Evolutionary conservation across 1,140 invertebrate species (phyloP).

Genomic region (Drosophila gunungcola): DNA sequence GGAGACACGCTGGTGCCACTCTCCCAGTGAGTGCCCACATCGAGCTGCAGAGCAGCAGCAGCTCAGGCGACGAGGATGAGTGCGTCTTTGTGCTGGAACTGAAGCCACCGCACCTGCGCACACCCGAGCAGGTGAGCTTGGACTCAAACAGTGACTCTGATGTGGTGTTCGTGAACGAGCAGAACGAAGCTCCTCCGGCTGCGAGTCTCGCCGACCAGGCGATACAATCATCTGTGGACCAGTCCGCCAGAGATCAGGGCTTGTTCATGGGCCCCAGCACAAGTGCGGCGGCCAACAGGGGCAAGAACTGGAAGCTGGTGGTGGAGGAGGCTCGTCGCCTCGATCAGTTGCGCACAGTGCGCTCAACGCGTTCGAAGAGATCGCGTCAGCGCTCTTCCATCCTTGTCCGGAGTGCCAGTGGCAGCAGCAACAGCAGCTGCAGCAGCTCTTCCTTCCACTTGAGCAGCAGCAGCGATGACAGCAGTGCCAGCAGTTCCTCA

Average conservation of each 20-base stretch:
- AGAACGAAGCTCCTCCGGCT: constrained; percentile 18
- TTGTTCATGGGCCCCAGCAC: constrained; percentile 74
- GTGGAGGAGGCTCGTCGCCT: constrained; percentile 54
- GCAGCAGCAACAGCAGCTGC: constrained; percentile 31
- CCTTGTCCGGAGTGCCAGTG: constrained; percentile 5
- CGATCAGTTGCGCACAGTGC: constrained; percentile 25
- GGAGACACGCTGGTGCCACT: constrained; percentile 57
- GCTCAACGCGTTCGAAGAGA: constrained; percentile 23
- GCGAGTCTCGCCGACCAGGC: not conserved
- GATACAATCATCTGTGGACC: not conserved
- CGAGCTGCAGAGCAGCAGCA: constrained; percentile 70
- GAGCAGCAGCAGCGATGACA: constrained; percentile 19
- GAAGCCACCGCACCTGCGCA: constrained; percentile 86
- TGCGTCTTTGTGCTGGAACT: constrained; percentile 83
- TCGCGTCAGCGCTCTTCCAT: constrained; percentile 17
- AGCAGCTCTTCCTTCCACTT: constrained; percentile 13
- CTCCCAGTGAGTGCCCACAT: constrained; percentile 73
- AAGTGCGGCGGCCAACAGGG: constrained; percentile 63
- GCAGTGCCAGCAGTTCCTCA: constrained; percentile 30
- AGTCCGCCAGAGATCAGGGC: constrained; percentile 13
- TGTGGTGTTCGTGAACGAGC: constrained; percentile 85
- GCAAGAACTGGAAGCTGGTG: constrained; percentile 64
- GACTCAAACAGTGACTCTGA: constrained; percentile 86
- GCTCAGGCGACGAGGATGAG: constrained; percentile 68
- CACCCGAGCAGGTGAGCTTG: constrained; percentile 86